Conservation (phyloP, 2,888 invertebrate genomes). For the Andrena trimmerana region DNA sequence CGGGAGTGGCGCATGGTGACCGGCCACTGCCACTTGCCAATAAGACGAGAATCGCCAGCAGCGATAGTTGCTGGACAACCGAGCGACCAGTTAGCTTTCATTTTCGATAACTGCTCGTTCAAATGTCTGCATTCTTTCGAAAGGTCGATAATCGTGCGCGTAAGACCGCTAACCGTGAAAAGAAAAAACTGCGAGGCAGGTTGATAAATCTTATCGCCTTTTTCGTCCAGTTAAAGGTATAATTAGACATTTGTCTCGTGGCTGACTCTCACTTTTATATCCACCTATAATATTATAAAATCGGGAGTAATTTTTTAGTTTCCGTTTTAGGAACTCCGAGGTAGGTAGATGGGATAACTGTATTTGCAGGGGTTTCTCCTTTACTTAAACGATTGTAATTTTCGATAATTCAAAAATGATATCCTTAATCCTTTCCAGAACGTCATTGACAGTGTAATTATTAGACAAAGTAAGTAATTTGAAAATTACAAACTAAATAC, state of each 20-base stretch:
- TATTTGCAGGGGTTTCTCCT: too few species aligned
- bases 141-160: slow-evolving; percentile 56
- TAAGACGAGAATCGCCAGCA: slow-evolving; percentile 54
- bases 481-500: too few species aligned
- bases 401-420: too few species aligned
- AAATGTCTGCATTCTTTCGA: slow-evolving; percentile 64
- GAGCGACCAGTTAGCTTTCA: slow-evolving; percentile 64
- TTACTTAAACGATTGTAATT: too few species aligned
- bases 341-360: too few species aligned
- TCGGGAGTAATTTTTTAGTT: too few species aligned
- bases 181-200: slow-evolving; percentile 24
- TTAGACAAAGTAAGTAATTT: too few species aligned
- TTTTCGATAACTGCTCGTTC: slow-evolving; percentile 68
- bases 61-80: slow-evolving; percentile 65
- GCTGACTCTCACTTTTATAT: neutral
- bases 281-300: too few species aligned
- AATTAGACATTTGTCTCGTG: neutral
- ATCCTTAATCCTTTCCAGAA: too few species aligned
- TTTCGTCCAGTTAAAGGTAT: neutral
- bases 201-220: slow-evolving; percentile 27
- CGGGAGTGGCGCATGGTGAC: slow-evolving; percentile 29
- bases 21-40: slow-evolving; percentile 31
- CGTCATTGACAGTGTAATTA: too few species aligned
- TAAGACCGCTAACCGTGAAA: slow-evolving; percentile 36
- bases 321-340: too few species aligned